phyloP scores from a whole-genome alignment of 2,888 invertebrate genomes.

The Gymnosoma rotundatum region DNA sequence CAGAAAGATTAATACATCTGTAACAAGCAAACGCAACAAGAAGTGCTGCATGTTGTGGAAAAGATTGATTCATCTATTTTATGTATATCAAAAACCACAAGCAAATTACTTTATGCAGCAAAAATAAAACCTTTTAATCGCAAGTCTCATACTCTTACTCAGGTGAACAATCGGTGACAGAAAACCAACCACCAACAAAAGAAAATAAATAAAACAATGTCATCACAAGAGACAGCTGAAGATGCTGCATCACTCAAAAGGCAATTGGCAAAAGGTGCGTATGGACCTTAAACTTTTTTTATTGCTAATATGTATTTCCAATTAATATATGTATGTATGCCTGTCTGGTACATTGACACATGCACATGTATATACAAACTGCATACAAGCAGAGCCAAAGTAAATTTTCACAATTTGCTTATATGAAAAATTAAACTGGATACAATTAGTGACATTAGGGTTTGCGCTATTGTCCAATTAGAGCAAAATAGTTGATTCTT shows the following conservation, averaged over 20 bases:
- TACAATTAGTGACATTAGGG: too few species aligned
- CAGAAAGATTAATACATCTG: constrained; percentile 36
- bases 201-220: constrained; percentile 22
- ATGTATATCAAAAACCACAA: constrained; percentile 3
- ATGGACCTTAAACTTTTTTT: neutral
- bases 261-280: constrained; percentile 79
- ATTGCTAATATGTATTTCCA: constrained; percentile 3
- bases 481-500: too few species aligned
- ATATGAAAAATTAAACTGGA: too few species aligned
- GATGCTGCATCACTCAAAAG: constrained; percentile 73
- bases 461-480: too few species aligned
- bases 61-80: constrained; percentile 33
- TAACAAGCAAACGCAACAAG: constrained; percentile 1
- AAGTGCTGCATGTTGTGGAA: constrained; percentile 15
- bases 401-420: too few species aligned
- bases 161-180: constrained; percentile 9
- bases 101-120: constrained; percentile 23
- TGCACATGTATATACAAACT: too few species aligned
- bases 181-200: neutral
- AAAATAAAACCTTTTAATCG: neutral
- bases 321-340: neutral
- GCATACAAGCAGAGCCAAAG: too few species aligned
- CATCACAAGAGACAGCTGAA: constrained; percentile 64
- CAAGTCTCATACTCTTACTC: neutral
- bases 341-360: neutral